These are phyloP conservation scores for Phallusia fumigata DNA, from an alignment of 23 tunicate genomes.

Conservation along the genomic window DNA sequence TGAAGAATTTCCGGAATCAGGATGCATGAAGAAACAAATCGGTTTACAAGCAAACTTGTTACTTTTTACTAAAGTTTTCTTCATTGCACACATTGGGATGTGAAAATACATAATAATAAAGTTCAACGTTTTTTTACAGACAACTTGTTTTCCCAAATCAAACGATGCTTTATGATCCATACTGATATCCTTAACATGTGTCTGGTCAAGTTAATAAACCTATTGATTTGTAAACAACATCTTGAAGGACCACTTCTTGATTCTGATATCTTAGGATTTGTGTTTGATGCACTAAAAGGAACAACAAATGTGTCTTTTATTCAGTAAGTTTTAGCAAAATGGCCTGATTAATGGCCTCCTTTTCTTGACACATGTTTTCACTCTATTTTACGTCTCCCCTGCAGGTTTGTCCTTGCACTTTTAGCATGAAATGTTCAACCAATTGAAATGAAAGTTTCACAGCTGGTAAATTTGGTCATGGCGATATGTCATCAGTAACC, in stretches of 20 bases:
- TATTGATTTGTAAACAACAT: background rate
- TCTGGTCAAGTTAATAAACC: background rate
- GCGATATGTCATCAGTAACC: no score
- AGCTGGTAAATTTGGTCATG: no score
- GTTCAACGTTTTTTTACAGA: background rate
- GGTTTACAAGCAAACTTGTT: background rate
- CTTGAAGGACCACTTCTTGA: background rate
- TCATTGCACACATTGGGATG: no score
- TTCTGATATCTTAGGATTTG: background rate
- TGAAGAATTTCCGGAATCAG: background rate
- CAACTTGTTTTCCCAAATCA: background rate
- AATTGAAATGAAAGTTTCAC: no score
- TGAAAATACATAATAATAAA: no score
- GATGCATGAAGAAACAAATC: background rate
- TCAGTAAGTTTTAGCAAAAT: background rate
- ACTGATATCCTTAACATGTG: background rate
- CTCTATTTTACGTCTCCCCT: no score
- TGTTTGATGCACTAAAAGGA: conserved; percentile 4
- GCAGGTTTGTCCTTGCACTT: no score
- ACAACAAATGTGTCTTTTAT: background rate
- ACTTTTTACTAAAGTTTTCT: no score
- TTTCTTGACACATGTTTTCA: no score
- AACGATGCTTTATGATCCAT: background rate
- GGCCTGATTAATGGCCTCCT: background rate
- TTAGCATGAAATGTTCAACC: no score